A percentile compares a stretch with the other conserved stretches of the same genome.
phyloP scores from a whole-genome alignment of 2,888 invertebrate genomes.

The Epirrita christyi region DNA sequence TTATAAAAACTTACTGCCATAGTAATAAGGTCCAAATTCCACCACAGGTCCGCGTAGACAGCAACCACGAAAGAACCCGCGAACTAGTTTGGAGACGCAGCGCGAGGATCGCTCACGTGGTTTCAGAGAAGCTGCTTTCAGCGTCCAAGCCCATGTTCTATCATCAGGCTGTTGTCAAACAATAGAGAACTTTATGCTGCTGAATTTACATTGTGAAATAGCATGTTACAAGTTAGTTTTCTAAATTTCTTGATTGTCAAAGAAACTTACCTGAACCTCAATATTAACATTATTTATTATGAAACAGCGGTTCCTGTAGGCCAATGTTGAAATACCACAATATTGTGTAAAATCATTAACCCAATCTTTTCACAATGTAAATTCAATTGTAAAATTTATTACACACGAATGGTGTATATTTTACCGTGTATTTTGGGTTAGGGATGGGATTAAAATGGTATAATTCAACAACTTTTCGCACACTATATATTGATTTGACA shows the following conservation, averaged over 20 bases:
- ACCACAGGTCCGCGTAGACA: slow-evolving; percentile 92
- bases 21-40: slow-evolving; percentile 13
- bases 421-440: slow-evolving; percentile 5
- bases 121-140: slow-evolving; percentile 89
- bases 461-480: slow-evolving; percentile 16
- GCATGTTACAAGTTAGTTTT: neutral
- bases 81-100: slow-evolving; percentile 94
- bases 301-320: no score
- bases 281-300: no score
- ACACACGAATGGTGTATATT: neutral
- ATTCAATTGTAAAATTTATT: slow-evolving; percentile 11
- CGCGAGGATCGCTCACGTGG: slow-evolving; percentile 92
- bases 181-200: slow-evolving; percentile 38
- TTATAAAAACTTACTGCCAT: neutral
- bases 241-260: neutral
- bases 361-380: slow-evolving; percentile 7
- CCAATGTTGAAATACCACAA: neutral
- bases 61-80: slow-evolving; percentile 93
- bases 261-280: neutral
- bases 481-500: slow-evolving; percentile 5
- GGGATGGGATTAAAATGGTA: slow-evolving; percentile 20
- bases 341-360: neutral
- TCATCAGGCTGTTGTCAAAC: slow-evolving; percentile 55
- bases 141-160: slow-evolving; percentile 79
- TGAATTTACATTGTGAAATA: slow-evolving; percentile 13